These are phyloP conservation scores for Blennius ocellaris DNA, from an alignment of 2,113 vertebrate species.

Conservation along the genomic window DNA sequence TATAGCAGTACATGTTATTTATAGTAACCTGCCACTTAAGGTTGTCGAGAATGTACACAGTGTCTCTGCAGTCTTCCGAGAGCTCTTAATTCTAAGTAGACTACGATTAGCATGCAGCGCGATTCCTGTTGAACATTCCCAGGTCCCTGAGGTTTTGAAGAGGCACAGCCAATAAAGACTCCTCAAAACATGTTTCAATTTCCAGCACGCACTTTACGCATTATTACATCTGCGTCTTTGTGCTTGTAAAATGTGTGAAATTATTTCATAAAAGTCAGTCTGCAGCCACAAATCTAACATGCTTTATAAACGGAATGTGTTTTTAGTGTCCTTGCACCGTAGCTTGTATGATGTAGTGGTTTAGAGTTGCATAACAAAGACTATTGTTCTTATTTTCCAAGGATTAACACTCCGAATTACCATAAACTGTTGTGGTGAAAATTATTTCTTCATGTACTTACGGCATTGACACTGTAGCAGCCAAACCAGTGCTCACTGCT, in stretches of 20 bases:
- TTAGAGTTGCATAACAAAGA: constrained; percentile 58
- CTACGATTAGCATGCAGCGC: constrained; percentile 4
- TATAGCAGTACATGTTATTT: constrained; percentile 20
- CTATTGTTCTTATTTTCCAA: constrained; percentile 61
- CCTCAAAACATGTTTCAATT: neutral
- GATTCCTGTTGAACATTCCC: neutral
- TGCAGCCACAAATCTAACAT: neutral
- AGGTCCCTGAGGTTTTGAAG: neutral
- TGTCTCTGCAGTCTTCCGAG: neutral
- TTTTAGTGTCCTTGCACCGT: constrained; percentile 1
- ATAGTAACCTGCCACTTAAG: constrained; percentile 30
- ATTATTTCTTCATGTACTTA: constrained; percentile 60
- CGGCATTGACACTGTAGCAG: constrained; percentile 36
- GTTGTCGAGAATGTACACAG: constrained; percentile 19
- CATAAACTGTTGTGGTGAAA: constrained; percentile 54
- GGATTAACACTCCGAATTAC: constrained; percentile 56
- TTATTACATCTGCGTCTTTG: neutral
- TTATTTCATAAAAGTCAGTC: neutral
- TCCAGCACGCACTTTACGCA: neutral
- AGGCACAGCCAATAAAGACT: neutral
- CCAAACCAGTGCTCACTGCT: constrained; percentile 57
- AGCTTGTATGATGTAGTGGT: constrained; percentile 7
- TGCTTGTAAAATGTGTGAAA: neutral
- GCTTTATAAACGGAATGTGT: neutral
- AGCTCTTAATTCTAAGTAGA: constrained; percentile 21